Base-by-base conservation (phyloP, 2,888 invertebrate species). In the Hedychridium roseum region DNA sequence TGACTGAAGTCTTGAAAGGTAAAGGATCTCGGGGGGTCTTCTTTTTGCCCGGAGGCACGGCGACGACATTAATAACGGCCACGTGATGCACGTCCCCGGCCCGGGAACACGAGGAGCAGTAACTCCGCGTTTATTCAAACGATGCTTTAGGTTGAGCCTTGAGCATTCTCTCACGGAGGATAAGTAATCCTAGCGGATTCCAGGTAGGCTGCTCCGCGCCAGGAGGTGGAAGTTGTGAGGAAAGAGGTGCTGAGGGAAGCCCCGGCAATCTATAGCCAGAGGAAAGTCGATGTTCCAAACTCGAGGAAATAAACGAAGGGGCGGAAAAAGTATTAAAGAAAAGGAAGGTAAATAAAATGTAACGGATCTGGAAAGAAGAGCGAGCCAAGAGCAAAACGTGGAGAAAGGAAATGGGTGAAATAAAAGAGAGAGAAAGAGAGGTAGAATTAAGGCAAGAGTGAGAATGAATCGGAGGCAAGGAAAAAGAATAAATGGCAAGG, bases 121-220 rank as follows among this genome's bases (percentile, higher is more conserved):
- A 75, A 74, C 70, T 74, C 53, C 56, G 57, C 71, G 65, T 76
- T 76, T 73, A 76, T 74, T 73, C 73, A 75, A 75, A 75, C 71
- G 72, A 76, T 74, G 64, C 71, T 72, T 74, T 71, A 73, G 72
- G 64, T 64, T 54, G 64, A 67, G 57, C 55, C 58, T 54, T 52
- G 57, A 55, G 62, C 58, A 58, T 70, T 60, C 66, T 70, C 60
- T 50, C 54, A 46, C 54, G 55, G 44, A 54, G 68, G 61, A 69
- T 73, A 70, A 71, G 72, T 74, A 73, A 73, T 74, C 69, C 67
- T 60, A 51, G 50, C 44, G 55, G 57, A 59, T 48, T 57, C 56
- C 50, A 41, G 49, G 43, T 49, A 60, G 50, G 50, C 37, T 45
- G 44, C 28, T 44, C 30, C 54, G 49, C 28, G 37, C 47, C 37